Evolutionary conservation across 2,113 vertebrate species (phyloP), one percentile per base, ranked within the genome.

Genomic region (Notarius quadriscutis): DNA sequence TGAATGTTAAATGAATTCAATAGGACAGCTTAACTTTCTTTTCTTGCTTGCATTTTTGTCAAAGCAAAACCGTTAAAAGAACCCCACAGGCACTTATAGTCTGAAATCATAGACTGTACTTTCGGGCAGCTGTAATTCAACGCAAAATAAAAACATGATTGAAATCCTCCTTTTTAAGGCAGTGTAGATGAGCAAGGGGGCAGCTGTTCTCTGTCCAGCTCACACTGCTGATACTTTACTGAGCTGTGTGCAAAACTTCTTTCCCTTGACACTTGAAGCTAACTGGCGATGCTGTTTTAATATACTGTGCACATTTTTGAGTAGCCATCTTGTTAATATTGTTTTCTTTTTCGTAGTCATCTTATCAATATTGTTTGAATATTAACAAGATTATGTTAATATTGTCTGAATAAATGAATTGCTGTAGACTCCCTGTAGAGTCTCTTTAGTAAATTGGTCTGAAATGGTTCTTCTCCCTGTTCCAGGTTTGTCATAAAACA

Each of bases 1-100:
- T 93, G 94, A 95, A 95, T 94, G 95, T 94, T 95, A 94, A 95
- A 95, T 95, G 94, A 94, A 96, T 96, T 95, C 93, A 95, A 94
- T 92, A 90, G 94, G 94, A 96, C 94, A 96, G 93, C 93, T 95
- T 94, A 94, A 95, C 94, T 94, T 94, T 95, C 92, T 92, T 91
- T 93, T 91, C 92, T 82, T 90, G 92, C 90, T 30, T 82, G 27
- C 18, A 63, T 67, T 87, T 88, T 85, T 82, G 60, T 82, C 7
- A 84, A 87, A 88, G 91, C 75, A 92, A 92, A 93, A 92, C 92
- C 91, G 90, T 94, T 94, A 93, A 94, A 89, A 93, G 92, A 81
- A 25, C 92, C 94, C 95, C 93, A 95, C 93, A 92, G 94, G 93
- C 94, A 79, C 92, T 94, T 87, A 78, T 90, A 88, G 90, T 91